Evolutionary conservation across 2,888 invertebrate species (phyloP), one percentile per base, ranked within the genome.

Genomic region (Scaptomyza flava): DNA sequence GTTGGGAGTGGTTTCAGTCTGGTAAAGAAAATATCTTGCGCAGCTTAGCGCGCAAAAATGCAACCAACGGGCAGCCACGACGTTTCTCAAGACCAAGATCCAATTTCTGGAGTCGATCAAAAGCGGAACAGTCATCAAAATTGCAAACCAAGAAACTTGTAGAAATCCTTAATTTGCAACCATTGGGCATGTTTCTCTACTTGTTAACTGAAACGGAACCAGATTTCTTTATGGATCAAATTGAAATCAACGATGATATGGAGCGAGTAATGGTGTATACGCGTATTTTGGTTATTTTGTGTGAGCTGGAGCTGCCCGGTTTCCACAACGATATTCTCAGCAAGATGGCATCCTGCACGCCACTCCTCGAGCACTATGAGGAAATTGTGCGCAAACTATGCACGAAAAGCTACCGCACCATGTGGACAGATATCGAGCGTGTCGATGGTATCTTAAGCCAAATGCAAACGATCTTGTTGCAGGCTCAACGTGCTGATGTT

Each of bases 331-430:
- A 83, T 17, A 48, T 83, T 3, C 58, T 89, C 1, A 45, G 63
- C 27, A 67, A 61, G 6, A 70, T 89, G 36, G 74, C 69, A 0
- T 34, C 42, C 6, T 77, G 87, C 43, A 57, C 57, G 5, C 63
- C 68, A 7, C 74, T 90, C 12, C 60, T 83, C 5, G 63, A 75
- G 2, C 78, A 89, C 51, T 73, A 79, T 17, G 72, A 74, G 20
- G 65, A 80, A 27, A 45, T 89, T 14, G 67, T 78, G 30, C 73
- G 75, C 1, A 89, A 84, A 57, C 51, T 90, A 31, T 93, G 91
- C 66, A 92, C 89, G 68, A 92, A 92, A 60, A 85, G 92, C 1
- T 91, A 56, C 33, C 81, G 73, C 43, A 65, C 71, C n/a, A 66
- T 81, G 68, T 87, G 85, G 87, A 47, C 48, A 1, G 77, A 76